Conservation (phyloP, 2,888 invertebrate species). For the Chironomus riparius region DNA sequence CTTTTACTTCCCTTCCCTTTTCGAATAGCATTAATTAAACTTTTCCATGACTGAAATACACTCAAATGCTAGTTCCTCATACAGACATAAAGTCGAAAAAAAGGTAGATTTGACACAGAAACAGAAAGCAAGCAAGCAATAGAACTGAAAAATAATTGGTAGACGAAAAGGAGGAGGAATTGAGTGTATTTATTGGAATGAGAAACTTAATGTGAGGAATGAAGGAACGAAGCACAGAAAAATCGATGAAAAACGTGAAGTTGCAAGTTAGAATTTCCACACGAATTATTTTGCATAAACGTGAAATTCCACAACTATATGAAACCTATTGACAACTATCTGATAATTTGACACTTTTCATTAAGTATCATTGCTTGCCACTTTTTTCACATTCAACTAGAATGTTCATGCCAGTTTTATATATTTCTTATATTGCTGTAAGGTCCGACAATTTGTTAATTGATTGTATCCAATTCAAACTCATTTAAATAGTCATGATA, state of each 20-base stretch:
- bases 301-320: background rate
- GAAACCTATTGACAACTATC: background rate
- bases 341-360: background rate
- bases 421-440: background rate
- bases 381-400: background rate
- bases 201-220: background rate
- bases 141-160: background rate
- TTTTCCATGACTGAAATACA: no score
- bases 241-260: constrained; percentile 5
- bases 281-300: background rate
- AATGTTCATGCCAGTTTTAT: background rate
- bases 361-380: background rate
- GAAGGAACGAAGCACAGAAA: background rate
- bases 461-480: constrained; percentile 1
- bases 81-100: no score
- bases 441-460: background rate
- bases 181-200: background rate
- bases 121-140: no score
- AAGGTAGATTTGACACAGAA: no score
- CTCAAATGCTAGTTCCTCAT: no score
- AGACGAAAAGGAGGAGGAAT: background rate
- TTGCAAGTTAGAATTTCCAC: background rate
- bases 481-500: background rate
- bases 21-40: no score
- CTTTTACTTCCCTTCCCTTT: no score